A percentile compares a stretch with the other conserved stretches of the same genome.
Evolutionary conservation across 2,797 vertebrate genomes (phyloP).

Genomic region (Phataginus tetradactyla): DNA sequence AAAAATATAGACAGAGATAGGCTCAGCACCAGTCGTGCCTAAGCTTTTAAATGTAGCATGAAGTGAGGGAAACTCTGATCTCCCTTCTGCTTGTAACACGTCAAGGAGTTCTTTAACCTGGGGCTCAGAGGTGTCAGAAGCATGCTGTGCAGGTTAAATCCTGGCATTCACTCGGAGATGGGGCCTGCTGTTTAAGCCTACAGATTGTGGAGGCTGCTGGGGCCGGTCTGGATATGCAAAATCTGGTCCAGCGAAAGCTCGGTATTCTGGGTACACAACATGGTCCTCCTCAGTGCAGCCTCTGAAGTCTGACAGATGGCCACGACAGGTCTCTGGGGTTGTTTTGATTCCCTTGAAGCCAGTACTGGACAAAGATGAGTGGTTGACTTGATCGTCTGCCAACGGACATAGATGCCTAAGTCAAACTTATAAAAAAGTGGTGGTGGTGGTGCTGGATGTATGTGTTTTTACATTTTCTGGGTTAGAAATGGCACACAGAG

Average conservation of each 20-base stretch:
- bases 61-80: neutral
- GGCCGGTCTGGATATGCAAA: neutral
- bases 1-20: neutral
- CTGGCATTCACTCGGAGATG: neutral
- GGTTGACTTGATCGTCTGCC: neutral
- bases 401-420: neutral
- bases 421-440: neutral
- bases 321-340: neutral
- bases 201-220: fast-evolving
- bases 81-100: neutral
- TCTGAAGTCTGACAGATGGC: neutral
- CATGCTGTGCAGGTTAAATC: neutral
- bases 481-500: neutral
- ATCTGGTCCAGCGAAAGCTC: neutral
- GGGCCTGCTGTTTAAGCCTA: neutral
- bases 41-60: neutral
- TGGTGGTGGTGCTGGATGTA: fast-evolving
- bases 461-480: too few relatives aligned
- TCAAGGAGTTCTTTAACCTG: neutral
- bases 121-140: neutral
- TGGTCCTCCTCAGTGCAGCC: neutral
- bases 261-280: fast-evolving
- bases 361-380: neutral
- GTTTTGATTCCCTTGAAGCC: neutral
- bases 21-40: neutral